These are phyloP conservation scores for Bryconaethiops microstoma DNA, from an alignment of 2,797 vertebrate genomes.

Conservation along the genomic window DNA sequence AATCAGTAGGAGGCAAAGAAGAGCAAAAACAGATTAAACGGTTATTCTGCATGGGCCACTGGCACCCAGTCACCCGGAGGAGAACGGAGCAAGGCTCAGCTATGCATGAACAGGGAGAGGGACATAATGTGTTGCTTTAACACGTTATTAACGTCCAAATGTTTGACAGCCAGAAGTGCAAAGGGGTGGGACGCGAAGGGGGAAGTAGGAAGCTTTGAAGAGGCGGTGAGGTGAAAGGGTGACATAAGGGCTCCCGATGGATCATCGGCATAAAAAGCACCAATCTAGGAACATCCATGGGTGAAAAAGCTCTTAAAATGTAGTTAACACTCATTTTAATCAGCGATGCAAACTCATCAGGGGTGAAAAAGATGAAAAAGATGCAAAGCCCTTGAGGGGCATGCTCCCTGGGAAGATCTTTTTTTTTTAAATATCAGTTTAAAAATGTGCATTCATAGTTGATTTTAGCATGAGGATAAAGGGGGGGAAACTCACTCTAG, in stretches of 20 bases:
- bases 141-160: conserved; percentile 21
- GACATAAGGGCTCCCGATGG: neutral
- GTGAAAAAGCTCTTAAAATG: neutral
- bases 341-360: too few relatives aligned
- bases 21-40: conserved; percentile 27
- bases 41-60: neutral
- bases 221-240: conserved; percentile 1
- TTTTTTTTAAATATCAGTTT: too few relatives aligned
- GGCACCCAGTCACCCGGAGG: conserved; percentile 15
- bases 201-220: neutral
- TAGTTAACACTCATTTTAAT: neutral
- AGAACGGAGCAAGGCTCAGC: conserved; percentile 1
- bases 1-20: conserved; percentile 24
- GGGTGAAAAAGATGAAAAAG: too few relatives aligned
- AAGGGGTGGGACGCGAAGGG: neutral
- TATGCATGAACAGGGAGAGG: conserved; percentile 4
- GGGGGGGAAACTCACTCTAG: too few relatives aligned
- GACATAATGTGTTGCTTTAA: conserved; percentile 26
- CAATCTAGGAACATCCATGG: neutral
- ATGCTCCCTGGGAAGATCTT: too few relatives aligned
- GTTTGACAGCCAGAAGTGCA: conserved; percentile 20
- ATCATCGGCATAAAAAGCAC: neutral
- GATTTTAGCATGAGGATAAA: too few relatives aligned
- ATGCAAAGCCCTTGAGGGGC: too few relatives aligned
- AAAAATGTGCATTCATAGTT: too few relatives aligned